Evolutionary conservation across 1,140 invertebrate species (phyloP).

Genomic region (Philopotamus ludificatus): DNA sequence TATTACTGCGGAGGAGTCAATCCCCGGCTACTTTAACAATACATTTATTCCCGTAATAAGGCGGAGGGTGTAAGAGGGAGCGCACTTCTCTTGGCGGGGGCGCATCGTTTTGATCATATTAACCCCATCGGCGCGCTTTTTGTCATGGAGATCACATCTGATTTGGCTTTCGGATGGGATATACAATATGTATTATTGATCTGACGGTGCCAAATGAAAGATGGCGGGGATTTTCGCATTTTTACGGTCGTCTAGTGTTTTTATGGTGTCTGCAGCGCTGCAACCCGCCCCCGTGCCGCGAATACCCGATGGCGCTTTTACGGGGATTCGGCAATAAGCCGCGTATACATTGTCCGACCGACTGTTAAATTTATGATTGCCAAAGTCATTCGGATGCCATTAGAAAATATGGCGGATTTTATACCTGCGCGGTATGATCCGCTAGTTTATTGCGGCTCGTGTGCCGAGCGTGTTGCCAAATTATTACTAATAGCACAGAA

Average conservation of each 20-base stretch:
- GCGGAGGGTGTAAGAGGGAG: background rate
- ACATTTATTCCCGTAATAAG: conserved; percentile 39
- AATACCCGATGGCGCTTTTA: conserved; percentile 37
- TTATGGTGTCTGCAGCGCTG: conserved; percentile 34
- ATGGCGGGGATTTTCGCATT: conserved; percentile 36
- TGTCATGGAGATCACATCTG: conserved; percentile 33
- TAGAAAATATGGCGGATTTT: background rate
- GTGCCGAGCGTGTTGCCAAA: too few species aligned
- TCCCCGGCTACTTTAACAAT: conserved; percentile 37
- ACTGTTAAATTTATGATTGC: background rate
- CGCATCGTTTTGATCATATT: conserved; percentile 4
- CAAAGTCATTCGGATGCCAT: background rate
- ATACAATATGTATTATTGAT: conserved; percentile 40
- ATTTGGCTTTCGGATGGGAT: conserved; percentile 18
- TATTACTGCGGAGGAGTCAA: conserved; percentile 4
- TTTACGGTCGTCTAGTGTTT: conserved; percentile 39
- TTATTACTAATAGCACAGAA: too few species aligned
- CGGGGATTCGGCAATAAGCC: conserved; percentile 29
- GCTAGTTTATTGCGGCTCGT: background rate
- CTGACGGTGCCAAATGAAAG: conserved; percentile 29
- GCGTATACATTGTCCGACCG: conserved; percentile 22
- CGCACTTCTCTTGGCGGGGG: background rate
- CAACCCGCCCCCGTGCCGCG: conserved; percentile 28
- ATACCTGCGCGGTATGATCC: background rate
- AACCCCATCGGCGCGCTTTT: conserved; percentile 8